Evolutionary conservation across 2,888 invertebrate species (phyloP), one percentile per base, ranked within the genome.

Genomic region (Eupelmus urozonus): DNA sequence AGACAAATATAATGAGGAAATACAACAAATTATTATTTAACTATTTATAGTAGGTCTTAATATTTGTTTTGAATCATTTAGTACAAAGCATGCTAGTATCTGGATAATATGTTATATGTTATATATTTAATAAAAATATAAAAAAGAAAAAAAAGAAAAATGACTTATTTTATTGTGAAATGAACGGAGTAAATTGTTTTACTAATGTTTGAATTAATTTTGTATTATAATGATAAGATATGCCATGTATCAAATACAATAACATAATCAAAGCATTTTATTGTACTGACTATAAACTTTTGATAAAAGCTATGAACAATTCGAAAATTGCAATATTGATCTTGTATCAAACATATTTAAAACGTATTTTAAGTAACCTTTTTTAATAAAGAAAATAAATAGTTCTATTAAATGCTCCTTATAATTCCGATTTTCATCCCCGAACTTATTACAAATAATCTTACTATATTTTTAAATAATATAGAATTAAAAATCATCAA

Each of bases 341-440:
- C n/a, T n/a, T n/a, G n/a, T 5, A 40, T 40, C 40, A 9, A 40
- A 5, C 40, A 40, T n/a, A n/a, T n/a, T 34, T 34, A 34, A 34
- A 9, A 9, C 9, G 3, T 34, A 34, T 5, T 9, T 34, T 34
- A 34, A 34, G 34, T 34, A 5, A 34, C n/a, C n/a, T n/a, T 34
- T 34, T 45, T 45, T 45, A 16, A 45, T 16, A 45, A 45, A 13
- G 9, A 40, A 40, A 9, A 40, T 5, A 40, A 40, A 29, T n/a
- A 40, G 9, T 65, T 27, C 5, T 27, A 40, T 55, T 59, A 62
- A 72, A 62, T 76, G 76, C 71, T 76, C 76, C 76, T 71, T 65
- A 76, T 49, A 71, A 76, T 45, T 71, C 71, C 65, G 76, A 76
- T 76, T 76, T 63, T 66, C 60, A 71, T 51, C 65, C 66, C 29